Conservation (phyloP, 2,113 vertebrate genomes). For the Forbesichthys papilliferus region DNA sequence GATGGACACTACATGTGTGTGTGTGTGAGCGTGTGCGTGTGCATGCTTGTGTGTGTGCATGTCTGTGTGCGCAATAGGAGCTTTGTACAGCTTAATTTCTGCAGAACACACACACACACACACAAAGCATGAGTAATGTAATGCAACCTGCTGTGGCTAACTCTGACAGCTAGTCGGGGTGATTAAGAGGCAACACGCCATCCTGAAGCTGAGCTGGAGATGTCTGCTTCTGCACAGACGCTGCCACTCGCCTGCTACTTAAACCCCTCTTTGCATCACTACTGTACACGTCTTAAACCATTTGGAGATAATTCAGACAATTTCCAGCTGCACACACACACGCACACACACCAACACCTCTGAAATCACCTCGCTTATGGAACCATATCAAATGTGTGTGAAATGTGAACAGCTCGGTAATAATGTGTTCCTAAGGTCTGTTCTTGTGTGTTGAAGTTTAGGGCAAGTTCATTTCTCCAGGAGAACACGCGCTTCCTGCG, state of each 20-base stretch:
- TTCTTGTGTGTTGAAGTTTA: conserved; percentile 32
- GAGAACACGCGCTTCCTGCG: conserved; percentile 10
- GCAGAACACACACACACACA: conserved; percentile 17
- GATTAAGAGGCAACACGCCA: conserved; percentile 74
- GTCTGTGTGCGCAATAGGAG: not conserved
- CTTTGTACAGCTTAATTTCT: conserved; percentile 19
- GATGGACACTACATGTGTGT: not conserved
- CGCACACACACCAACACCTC: conserved; percentile 10
- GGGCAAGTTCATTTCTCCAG: not conserved
- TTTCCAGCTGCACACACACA: conserved; percentile 53
- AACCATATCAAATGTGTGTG: conserved; percentile 71
- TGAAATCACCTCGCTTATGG: conserved; percentile 13
- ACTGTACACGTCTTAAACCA: conserved; percentile 71
- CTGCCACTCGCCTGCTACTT: conserved; percentile 69
- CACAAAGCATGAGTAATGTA: conserved; percentile 77
- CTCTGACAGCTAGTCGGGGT: conserved; percentile 74
- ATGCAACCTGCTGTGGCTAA: conserved; percentile 77
- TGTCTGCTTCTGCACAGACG: conserved; percentile 65
- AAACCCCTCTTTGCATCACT: conserved; percentile 76
- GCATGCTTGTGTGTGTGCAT: conserved; percentile 13
- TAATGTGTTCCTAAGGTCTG: conserved; percentile 64
- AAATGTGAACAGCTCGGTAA: conserved; percentile 55
- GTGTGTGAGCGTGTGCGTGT: conserved; percentile 9
- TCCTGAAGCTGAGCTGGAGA: conserved; percentile 70
- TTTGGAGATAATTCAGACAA: conserved; percentile 56